phyloP scores from a whole-genome alignment of 2,797 vertebrate species.

The Manis pentadactyla region DNA sequence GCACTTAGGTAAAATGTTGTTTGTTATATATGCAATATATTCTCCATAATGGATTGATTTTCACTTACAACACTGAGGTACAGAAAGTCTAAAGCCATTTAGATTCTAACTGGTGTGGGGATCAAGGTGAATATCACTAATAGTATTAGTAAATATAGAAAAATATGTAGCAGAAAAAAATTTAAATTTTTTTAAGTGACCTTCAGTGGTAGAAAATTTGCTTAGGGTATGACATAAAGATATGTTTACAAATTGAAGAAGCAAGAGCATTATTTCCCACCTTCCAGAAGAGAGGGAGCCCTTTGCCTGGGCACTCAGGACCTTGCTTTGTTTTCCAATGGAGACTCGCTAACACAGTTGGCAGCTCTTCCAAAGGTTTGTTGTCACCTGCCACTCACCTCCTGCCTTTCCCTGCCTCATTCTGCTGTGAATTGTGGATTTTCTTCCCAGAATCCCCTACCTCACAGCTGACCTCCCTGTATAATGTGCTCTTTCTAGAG shows the following conservation, averaged over 20 bases:
- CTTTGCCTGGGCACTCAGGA: no score
- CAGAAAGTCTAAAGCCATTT: background rate
- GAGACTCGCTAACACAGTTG: background rate
- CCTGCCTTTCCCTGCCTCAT: background rate
- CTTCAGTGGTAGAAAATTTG: background rate
- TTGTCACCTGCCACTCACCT: background rate
- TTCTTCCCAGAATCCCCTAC: background rate
- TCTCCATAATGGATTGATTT: background rate
- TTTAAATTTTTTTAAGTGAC: background rate
- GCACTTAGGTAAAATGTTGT: background rate
- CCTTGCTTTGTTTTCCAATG: background rate
- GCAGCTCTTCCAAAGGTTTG: background rate
- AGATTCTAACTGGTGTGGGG: background rate
- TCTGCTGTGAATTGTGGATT: background rate
- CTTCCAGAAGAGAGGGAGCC: background rate
- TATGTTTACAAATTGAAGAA: no score
- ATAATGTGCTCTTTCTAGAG: background rate
- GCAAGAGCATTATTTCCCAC: accelerated
- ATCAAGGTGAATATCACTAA: background rate
- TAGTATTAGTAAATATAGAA: background rate
- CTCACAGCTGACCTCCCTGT: background rate
- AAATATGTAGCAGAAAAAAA: background rate
- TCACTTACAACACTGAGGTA: background rate
- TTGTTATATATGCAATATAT: background rate
- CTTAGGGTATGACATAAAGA: background rate